Percentiles rank a stretch among this genome's conserved stretches.
Evolutionary conservation across 2,113 vertebrate species (phyloP).

Genomic region (Mormyrus iriodes): DNA sequence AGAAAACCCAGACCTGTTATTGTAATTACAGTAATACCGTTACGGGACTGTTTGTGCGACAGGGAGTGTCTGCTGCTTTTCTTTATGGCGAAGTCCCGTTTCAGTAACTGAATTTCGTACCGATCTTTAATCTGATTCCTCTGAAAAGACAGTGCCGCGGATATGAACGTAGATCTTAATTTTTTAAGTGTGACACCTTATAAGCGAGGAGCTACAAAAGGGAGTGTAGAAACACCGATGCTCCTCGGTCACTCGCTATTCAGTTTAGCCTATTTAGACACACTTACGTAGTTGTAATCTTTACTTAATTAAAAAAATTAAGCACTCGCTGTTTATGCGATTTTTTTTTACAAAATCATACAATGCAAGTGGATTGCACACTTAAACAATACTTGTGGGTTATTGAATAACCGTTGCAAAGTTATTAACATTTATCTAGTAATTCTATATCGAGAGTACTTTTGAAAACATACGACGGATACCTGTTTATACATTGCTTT

Average conservation of each 20-base stretch:
- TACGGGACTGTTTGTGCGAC: not conserved
- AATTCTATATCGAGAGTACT: not conserved
- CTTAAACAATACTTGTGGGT: not conserved
- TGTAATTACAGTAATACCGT: not conserved
- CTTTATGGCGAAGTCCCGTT: not conserved
- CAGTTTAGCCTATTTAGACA: not conserved
- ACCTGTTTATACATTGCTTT: not conserved
- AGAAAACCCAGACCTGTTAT: not conserved
- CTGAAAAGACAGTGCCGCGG: not conserved
- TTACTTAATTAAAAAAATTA: not conserved
- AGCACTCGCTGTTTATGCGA: not conserved
- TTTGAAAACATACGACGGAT: not conserved
- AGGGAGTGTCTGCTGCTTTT: not conserved
- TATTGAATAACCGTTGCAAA: not conserved
- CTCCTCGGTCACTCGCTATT: not conserved
- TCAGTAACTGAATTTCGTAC: not conserved
- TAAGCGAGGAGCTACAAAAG: not conserved
- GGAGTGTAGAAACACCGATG: not conserved
- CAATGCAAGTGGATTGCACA: not conserved
- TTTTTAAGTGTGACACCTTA: not conserved
- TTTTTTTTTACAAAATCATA: not conserved
- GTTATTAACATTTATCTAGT: not conserved
- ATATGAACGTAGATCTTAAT: not conserved
- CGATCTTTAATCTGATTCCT: not conserved
- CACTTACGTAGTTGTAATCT: not conserved